phyloP scores from a whole-genome alignment of 2,113 vertebrate species.

The Falcunculus frontatus region DNA sequence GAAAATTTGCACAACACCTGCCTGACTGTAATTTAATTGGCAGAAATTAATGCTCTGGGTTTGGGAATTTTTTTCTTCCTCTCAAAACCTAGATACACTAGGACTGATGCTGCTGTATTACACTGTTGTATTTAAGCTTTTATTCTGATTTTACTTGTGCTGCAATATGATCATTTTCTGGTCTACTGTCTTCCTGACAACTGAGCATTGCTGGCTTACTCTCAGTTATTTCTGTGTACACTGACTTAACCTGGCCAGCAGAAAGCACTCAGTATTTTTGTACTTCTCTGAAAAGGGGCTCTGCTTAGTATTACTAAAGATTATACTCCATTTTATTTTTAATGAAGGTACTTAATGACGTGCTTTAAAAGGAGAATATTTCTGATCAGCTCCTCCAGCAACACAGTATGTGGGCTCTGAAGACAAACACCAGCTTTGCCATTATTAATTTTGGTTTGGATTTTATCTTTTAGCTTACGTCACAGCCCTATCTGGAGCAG shows the following conservation, averaged over 20 bases:
- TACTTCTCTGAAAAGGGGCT: not conserved
- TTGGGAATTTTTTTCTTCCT: not conserved
- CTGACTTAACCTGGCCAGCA: not conserved
- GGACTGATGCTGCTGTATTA: not conserved
- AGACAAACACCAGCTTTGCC: not conserved
- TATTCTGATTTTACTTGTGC: not conserved
- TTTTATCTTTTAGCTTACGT: not conserved
- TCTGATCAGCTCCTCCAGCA: not conserved
- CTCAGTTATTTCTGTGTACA: not conserved
- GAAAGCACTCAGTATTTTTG: not conserved
- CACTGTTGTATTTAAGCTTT: not conserved
- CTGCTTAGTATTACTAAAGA: not conserved
- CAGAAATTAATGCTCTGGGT: conserved; percentile 48
- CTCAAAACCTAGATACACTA: not conserved
- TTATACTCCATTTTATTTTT: not conserved
- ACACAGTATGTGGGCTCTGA: not conserved
- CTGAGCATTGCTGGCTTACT: not conserved
- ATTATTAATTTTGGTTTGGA: not conserved
- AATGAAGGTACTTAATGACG: not conserved
- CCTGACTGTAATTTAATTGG: conserved; percentile 59
- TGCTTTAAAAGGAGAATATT: not conserved
- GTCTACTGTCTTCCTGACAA: not conserved
- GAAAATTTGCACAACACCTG: conserved; percentile 64
- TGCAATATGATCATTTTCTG: not conserved
- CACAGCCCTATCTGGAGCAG: not conserved